Base-by-base conservation (phyloP, 2,113 vertebrate species). In the Romanogobio albipinnatus region DNA sequence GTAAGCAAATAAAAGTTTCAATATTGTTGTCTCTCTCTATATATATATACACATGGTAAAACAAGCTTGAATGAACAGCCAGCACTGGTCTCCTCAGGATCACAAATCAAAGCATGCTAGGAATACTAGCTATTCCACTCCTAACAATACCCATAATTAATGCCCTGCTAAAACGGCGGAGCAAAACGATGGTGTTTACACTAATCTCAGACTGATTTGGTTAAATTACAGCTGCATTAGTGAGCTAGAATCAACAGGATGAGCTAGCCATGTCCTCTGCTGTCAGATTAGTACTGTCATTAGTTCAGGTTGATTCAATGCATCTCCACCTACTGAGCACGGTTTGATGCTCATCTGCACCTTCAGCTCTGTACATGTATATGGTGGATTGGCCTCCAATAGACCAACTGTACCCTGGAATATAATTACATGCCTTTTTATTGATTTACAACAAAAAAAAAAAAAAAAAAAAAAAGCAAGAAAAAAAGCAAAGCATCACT, bases 391-490 rank as follows among this genome's bases (percentile, higher is more conserved):
- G 56, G 39, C 36, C 36, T 61, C 56, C 56, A 26, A 22, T 19
- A 51, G 71, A 61, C 17, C 79, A 10, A 77, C 59, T 77, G 68
- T 75, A 82, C 49, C 64, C 85, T 83, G 82, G 73, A 85, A 81
- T 49, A 79, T 45, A 85, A 64, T 47, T 62, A 62, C 24, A 84
- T 58, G 62, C 6, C 66, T 74, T 58, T 11, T 33, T 49, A 56
- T 47, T 33, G 82, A 90, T 86, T 86, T 33, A 83, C 85, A 59
- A 75, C 51, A 68, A 80, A 66, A 68, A 89, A 84, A 56, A 53
- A 56, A 15, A 29, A 82, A 49, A 88, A 77, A 71, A 4, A 17
- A 56, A 56, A 56, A 13, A 33, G 81, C 2, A 24, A 9, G 17
- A 74, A 22, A n/a, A 68, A 73, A 59, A 61, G 80, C 24, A 70